Evolutionary conservation across 35 echinoderm and acorn worm genomes (phyloP).

Genomic region (Apostichopus californicus): DNA sequence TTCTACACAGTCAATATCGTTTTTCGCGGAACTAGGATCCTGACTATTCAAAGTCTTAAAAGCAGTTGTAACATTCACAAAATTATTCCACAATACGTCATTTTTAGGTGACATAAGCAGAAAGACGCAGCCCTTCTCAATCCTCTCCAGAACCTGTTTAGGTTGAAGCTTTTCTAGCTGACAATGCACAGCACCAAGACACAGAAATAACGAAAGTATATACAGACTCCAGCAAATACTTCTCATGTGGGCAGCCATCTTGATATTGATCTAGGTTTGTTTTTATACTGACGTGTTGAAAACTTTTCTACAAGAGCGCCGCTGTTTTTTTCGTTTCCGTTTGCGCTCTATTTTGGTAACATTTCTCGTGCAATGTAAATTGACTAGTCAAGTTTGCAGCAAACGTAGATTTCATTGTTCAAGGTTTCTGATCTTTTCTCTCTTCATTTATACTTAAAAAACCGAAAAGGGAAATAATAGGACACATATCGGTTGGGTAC

Average conservation of each 20-base stretch:
- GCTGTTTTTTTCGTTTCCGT: background rate
- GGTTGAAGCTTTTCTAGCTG: constrained; percentile 20
- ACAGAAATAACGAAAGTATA: background rate
- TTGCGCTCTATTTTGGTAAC: no score
- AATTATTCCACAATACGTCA: constrained; percentile 55
- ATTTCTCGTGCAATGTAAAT: no score
- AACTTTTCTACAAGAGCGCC: constrained; percentile 1
- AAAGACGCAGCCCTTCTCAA: constrained; percentile 51
- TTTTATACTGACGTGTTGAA: constrained; percentile 10
- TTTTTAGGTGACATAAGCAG: constrained; percentile 35
- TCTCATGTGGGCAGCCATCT: constrained; percentile 49
- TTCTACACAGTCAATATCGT: background rate
- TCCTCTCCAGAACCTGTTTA: background rate
- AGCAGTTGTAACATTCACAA: background rate
- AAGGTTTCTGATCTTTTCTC: no score
- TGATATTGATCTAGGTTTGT: background rate
- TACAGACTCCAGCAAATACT: background rate
- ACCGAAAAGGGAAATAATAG: no score
- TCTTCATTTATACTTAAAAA: no score
- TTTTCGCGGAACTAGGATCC: background rate
- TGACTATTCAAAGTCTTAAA: background rate
- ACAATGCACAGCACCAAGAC: background rate
- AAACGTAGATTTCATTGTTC: no score
- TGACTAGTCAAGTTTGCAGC: no score
- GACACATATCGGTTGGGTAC: no score